Base-by-base conservation (phyloP, 2,797 vertebrate species). In the Chiroxiphia lanceolata region DNA sequence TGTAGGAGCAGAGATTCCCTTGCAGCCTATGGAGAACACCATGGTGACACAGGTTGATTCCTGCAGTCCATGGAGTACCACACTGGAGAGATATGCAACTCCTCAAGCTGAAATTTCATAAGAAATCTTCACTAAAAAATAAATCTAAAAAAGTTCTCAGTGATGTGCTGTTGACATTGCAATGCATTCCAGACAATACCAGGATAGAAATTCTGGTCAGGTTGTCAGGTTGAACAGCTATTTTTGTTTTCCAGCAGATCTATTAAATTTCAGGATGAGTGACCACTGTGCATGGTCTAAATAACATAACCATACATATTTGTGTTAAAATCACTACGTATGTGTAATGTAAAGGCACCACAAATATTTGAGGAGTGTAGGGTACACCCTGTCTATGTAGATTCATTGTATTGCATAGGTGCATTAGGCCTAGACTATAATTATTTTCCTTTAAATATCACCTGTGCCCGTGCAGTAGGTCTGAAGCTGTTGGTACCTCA, bases 41-140 rank as follows among this genome's bases (percentile, higher is more conserved):
- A 3, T 22, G 29, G 8, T 61, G 23, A 68, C 2, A 13, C 1
- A n/a, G 3, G 3, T 3, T 77, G 4, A 67, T 8, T 3, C 9
- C 26, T 53, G 25, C 12, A 87, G 22, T 6, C 33, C 9, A 23
- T 9, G 13, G 7, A 71, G 33, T 9, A 29, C 11, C 4, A 29
- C 4, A 6, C 6, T 50, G 31, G 20, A 82, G 44, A 75, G 10
- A 29, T 67, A 21, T n/a, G 44, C 29, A 45, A 20, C 3, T 64
- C 7, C 12, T 53, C 25, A 71, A 3, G 12, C 10, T 22, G 8
- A 70, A 50, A 17, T 13, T 67, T 81, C 22, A 17, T 6, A 16
- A 59, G 11, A 90, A 87, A 54, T 61, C 0, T 1, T 60, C 7
- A 40, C 31, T 4, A 40, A 29, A 78, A 78, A 19, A 7, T 13